A percentile compares a stretch with the other conserved stretches of the same genome.
These are phyloP conservation scores for Hoplodrina blanda DNA, from an alignment of 2,888 invertebrate genomes.

Conservation along the genomic window DNA sequence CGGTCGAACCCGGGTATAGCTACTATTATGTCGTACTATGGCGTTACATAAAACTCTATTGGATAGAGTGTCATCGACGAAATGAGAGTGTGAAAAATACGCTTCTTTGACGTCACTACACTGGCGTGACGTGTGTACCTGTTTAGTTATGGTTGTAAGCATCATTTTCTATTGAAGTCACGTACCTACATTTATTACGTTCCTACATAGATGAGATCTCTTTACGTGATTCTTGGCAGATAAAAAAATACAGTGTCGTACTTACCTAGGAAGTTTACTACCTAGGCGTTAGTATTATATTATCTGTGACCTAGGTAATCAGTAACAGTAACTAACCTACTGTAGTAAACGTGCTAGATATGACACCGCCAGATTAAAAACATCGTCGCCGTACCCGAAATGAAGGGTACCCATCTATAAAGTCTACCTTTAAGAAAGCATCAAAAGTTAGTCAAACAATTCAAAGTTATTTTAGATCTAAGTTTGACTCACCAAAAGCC, in stretches of 20 bases:
- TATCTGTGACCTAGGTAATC: too few species aligned
- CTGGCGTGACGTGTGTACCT: neutral
- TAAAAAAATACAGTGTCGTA: too few species aligned
- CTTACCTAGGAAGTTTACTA: neutral
- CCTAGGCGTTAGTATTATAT: too few species aligned
- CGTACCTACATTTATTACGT: neutral
- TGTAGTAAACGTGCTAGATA: too few species aligned
- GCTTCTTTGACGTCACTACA: constrained; percentile 23
- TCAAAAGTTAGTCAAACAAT: too few species aligned
- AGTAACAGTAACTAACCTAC: neutral
- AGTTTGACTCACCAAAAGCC: constrained; percentile 93
- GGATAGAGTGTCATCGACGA: constrained; percentile 15
- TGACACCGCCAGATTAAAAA: too few species aligned
- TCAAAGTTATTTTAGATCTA: too few species aligned
- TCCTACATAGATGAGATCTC: neutral
- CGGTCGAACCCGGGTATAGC: constrained; percentile 15
- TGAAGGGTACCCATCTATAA: too few species aligned
- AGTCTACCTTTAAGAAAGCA: too few species aligned
- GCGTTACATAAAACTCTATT: constrained; percentile 19
- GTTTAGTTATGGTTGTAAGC: constrained; percentile 3
- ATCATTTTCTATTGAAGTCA: constrained; percentile 8
- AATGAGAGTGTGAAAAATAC: constrained; percentile 18
- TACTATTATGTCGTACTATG: constrained; percentile 18
- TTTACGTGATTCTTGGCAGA: neutral
- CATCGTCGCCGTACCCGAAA: too few species aligned